phyloP scores from a whole-genome alignment of 2,888 invertebrate genomes.

The Mythimna lalbum region DNA sequence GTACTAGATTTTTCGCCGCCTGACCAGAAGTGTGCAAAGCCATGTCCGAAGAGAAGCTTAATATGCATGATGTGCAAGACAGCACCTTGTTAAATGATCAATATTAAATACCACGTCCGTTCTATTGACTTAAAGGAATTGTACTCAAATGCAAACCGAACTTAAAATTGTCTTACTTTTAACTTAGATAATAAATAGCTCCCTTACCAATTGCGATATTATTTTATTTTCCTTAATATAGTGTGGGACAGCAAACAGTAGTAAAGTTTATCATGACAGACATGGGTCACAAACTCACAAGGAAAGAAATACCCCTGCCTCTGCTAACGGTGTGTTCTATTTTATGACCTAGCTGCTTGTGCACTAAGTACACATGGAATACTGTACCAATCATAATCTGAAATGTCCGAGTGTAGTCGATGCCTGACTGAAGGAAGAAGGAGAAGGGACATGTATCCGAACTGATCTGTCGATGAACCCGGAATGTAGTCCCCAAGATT shows the following conservation, averaged over 20 bases:
- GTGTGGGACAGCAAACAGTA: neutral
- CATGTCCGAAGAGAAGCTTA: conserved; percentile 77
- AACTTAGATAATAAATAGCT: conserved; percentile 3
- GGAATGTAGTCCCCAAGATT: no score
- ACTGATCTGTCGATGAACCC: no score
- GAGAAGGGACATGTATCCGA: no score
- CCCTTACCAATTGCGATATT: neutral
- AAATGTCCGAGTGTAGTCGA: no score
- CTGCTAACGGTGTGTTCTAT: no score
- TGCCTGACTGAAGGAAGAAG: no score
- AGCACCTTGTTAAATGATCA: conserved; percentile 20
- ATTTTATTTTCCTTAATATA: neutral
- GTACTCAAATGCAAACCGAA: neutral
- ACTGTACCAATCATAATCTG: neutral
- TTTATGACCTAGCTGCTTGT: no score
- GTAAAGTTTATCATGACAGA: neutral
- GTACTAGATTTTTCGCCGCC: conserved; percentile 86
- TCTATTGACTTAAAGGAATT: neutral
- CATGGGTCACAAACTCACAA: neutral
- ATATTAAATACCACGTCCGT: neutral
- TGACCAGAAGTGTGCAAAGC: conserved; percentile 76
- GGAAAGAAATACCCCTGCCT: no score
- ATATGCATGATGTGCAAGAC: conserved; percentile 69
- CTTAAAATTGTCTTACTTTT: neutral
- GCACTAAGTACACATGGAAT: no score